phyloP scores from a whole-genome alignment of 2,888 invertebrate genomes.

The Neoascia interrupta region DNA sequence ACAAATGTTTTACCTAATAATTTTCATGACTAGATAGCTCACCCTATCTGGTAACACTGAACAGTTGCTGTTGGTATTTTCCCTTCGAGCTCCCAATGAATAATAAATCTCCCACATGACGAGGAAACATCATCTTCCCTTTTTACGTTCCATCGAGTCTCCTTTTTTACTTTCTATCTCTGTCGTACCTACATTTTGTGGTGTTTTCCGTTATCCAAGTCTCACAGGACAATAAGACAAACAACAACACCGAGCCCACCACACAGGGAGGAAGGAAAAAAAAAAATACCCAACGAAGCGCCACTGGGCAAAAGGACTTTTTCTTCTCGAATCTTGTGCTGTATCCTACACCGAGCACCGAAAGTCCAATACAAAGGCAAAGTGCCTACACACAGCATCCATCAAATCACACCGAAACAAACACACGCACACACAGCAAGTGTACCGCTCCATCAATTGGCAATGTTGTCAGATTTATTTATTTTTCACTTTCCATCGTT shows the following conservation, averaged over 20 bases:
- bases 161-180: slow-evolving; percentile 1
- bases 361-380: too few relatives aligned
- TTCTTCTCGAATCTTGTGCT: not conserved
- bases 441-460: slow-evolving; percentile 28
- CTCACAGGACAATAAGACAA: slow-evolving; percentile 39
- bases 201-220: slow-evolving; percentile 27
- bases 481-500: slow-evolving; percentile 22
- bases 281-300: slow-evolving; percentile 11
- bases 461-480: slow-evolving; percentile 67
- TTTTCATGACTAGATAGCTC: too few relatives aligned
- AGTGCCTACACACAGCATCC: not conserved
- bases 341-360: slow-evolving; percentile 14
- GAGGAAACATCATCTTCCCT: too few relatives aligned
- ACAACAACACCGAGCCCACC: slow-evolving; percentile 12
- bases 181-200: slow-evolving; percentile 39
- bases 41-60: slow-evolving; percentile 53
- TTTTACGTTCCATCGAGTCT: too few relatives aligned
- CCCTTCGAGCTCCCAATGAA: slow-evolving; percentile 13
- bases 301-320: slow-evolving; percentile 52
- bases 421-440: slow-evolving; percentile 20
- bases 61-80: slow-evolving; percentile 14
- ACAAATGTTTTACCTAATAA: too few relatives aligned
- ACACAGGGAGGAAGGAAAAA: slow-evolving; percentile 1
- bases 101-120: slow-evolving; percentile 61
- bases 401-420: not conserved